Evolutionary conservation across 1,140 invertebrate genomes (phyloP).

Genomic region (Drosophila simulans): DNA sequence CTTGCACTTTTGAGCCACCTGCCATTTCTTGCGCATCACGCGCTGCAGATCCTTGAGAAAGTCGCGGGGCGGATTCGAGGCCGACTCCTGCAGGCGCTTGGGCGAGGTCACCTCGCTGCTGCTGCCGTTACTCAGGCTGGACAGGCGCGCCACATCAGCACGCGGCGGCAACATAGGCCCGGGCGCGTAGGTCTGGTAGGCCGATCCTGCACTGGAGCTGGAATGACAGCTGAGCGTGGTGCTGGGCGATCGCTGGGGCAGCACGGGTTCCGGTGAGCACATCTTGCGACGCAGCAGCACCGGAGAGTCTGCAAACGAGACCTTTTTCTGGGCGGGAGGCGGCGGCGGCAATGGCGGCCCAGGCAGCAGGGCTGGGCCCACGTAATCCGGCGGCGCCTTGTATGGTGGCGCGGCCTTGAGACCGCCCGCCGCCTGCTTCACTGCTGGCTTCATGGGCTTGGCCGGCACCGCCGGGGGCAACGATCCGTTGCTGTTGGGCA

Average conservation of each 20-base stretch:
- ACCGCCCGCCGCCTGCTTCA: conserved; percentile 52
- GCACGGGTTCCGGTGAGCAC: conserved; percentile 76
- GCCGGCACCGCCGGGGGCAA: conserved; percentile 77
- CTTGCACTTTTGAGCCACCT: conserved; percentile 96
- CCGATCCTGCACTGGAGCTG: conserved; percentile 16
- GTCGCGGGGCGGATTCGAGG: conserved; percentile 91
- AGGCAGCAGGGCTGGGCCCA: conserved; percentile 47
- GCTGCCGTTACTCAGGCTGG: conserved; percentile 65
- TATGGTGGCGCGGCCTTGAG: conserved; percentile 80
- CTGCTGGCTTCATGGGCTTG: conserved; percentile 78
- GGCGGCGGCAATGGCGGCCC: conserved; percentile 37
- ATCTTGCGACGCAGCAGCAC: conserved; percentile 82
- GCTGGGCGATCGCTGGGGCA: conserved; percentile 60
- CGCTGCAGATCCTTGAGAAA: conserved; percentile 95
- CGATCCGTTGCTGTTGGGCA: conserved; percentile 59
- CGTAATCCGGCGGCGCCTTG: conserved; percentile 83
- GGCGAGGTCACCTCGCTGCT: conserved; percentile 86
- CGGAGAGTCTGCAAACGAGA: conserved; percentile 83
- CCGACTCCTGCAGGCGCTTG: conserved; percentile 89
- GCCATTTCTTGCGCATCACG: conserved; percentile 97
- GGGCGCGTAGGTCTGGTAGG: conserved; percentile 64
- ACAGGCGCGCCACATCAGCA: conserved; percentile 88
- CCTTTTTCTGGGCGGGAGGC: conserved; percentile 73
- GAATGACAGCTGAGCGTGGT: conserved; percentile 54
- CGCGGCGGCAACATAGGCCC: conserved; percentile 89